These are phyloP conservation scores for Saccopteryx bilineata DNA, from an alignment of 2,113 vertebrate species.

Conservation along the genomic window DNA sequence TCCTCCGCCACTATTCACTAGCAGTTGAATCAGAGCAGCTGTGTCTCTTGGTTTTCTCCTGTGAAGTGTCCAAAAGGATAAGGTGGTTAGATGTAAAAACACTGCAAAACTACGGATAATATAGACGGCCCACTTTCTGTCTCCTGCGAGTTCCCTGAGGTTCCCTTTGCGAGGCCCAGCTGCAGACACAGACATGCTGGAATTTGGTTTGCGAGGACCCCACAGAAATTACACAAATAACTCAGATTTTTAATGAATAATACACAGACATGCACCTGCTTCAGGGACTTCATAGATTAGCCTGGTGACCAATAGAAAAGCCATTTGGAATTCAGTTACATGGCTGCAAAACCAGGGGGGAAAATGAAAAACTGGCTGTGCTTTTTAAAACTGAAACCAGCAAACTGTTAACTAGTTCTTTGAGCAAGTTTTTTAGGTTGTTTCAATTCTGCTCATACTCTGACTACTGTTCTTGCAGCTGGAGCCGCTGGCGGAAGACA, in stretches of 20 bases:
- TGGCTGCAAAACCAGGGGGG: constrained; percentile 82
- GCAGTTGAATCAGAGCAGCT: constrained; percentile 60
- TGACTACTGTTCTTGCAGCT: constrained; percentile 88
- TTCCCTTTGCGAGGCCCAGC: constrained; percentile 86
- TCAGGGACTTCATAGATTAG: constrained; percentile 87
- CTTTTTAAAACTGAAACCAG: constrained; percentile 79
- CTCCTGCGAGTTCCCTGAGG: constrained; percentile 75
- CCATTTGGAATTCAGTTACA: constrained; percentile 89
- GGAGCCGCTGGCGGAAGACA: constrained; percentile 89
- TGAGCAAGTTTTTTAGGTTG: constrained; percentile 74
- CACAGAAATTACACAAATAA: constrained; percentile 89
- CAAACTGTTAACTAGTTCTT: constrained; percentile 82
- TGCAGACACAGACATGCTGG: constrained; percentile 81
- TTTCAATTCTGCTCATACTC: constrained; percentile 75
- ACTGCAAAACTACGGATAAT: constrained; percentile 74
- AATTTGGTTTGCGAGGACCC: constrained; percentile 87
- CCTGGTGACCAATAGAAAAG: constrained; percentile 88
- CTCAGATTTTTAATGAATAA: constrained; percentile 88
- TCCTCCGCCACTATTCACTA: constrained; percentile 63
- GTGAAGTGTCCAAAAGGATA: constrained; percentile 75
- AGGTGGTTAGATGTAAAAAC: constrained; percentile 75
- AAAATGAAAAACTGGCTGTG: constrained; percentile 84
- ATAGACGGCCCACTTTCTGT: constrained; percentile 63
- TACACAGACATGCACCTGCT: constrained; percentile 90
- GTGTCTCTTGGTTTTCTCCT: constrained; percentile 72